A percentile compares a stretch with the other conserved stretches of the same genome.
Conservation (phyloP, 2,888 invertebrate species). For the Tachina grossa region DNA sequence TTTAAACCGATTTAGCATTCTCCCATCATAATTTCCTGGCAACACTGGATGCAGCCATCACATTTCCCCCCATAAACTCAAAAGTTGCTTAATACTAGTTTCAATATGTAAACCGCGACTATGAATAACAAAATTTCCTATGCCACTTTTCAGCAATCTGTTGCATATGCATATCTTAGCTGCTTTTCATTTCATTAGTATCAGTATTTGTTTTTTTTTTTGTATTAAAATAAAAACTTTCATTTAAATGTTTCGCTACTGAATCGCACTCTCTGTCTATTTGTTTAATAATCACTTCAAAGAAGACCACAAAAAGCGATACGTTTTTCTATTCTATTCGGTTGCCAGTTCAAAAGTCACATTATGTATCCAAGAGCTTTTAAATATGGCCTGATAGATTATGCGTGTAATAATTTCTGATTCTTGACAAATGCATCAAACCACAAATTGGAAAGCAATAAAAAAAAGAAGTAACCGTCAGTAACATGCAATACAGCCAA, state of each 20-base stretch:
- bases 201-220: background rate
- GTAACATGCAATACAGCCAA: conserved; percentile 38
- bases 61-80: too few species aligned
- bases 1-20: too few species aligned
- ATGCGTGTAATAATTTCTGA: conserved; percentile 66
- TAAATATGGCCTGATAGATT: conserved; percentile 27
- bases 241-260: conserved; percentile 52
- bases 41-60: too few species aligned
- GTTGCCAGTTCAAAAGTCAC: conserved; percentile 55
- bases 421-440: conserved; percentile 57
- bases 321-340: conserved; percentile 25
- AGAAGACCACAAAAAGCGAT: conserved; percentile 55
- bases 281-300: conserved; percentile 23
- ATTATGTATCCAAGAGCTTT: conserved; percentile 11
- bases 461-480: conserved; percentile 44
- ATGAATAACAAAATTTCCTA: background rate
- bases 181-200: background rate
- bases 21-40: too few species aligned
- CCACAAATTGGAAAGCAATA: conserved; percentile 58
- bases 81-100: too few species aligned
- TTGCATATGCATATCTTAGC: conserved; percentile 26
- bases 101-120: too few species aligned
- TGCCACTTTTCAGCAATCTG: conserved; percentile 16
- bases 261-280: conserved; percentile 34
- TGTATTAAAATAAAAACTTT: conserved; percentile 15